Percentiles rank a stretch among this genome's conserved stretches.
phyloP scores from a whole-genome alignment of 1,140 invertebrate species.

The Bombus affinis region DNA sequence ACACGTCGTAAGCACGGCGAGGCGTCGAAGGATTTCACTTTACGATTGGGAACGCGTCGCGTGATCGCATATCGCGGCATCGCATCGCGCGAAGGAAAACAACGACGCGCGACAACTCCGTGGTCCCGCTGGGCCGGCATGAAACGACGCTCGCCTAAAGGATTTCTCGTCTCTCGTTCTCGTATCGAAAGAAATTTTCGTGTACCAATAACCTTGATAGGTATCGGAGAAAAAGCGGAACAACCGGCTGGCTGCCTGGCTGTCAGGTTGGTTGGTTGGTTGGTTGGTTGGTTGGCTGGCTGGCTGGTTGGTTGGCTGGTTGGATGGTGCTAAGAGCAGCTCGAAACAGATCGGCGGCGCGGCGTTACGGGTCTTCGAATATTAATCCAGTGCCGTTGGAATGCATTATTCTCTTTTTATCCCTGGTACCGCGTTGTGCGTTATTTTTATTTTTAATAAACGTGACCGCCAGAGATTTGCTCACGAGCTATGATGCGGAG shows the following conservation, averaged over 20 bases:
- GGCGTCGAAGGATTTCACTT: constrained; percentile 1
- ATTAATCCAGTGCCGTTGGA: constrained; percentile 50
- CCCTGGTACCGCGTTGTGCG: constrained; percentile 8
- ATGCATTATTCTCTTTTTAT: constrained; percentile 49
- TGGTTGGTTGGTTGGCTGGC: neutral
- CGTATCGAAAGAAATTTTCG: constrained; percentile 40
- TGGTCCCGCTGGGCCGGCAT: neutral
- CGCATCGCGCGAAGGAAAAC: neutral
- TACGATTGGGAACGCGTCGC: neutral
- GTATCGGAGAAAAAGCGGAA: constrained; percentile 42
- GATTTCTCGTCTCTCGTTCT: neutral
- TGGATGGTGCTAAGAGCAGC: constrained; percentile 34
- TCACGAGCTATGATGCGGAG: constrained; percentile 64
- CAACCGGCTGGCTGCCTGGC: neutral
- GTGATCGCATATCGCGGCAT: neutral
- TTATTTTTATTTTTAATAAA: constrained; percentile 68
- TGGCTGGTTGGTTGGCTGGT: neutral
- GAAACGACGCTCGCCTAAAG: neutral
- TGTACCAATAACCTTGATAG: constrained; percentile 58
- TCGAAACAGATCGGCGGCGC: constrained; percentile 18
- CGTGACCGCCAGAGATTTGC: constrained; percentile 58
- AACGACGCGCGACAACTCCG: neutral
- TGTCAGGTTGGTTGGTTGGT: neutral
- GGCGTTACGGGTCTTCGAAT: constrained; percentile 42
- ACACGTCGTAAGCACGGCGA: neutral